Percentiles rank a stretch among this genome's conserved stretches.
These are phyloP conservation scores for Sussaba pulchella DNA, from an alignment of 2,888 invertebrate species.

Conservation along the genomic window DNA sequence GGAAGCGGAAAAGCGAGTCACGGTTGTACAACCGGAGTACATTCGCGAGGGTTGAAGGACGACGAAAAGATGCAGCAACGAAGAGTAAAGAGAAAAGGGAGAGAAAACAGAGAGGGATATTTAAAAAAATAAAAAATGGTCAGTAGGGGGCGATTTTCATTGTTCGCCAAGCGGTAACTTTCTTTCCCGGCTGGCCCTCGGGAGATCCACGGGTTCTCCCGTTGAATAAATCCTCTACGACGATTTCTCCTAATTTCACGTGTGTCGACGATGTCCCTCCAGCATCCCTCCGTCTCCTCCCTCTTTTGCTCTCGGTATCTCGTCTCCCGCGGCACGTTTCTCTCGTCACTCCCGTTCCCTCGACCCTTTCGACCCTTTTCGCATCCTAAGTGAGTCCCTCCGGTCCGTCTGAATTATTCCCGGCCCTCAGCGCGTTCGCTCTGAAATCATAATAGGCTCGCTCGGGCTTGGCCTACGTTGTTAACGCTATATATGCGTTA, in stretches of 20 bases:
- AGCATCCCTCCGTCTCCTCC: neutral
- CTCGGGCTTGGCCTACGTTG: neutral
- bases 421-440: constrained; percentile 44
- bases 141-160: constrained; percentile 19
- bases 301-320: constrained; percentile 16
- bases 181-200: constrained; percentile 25
- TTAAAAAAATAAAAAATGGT: too few relatives aligned
- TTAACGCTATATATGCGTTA: neutral
- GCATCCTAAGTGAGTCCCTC: constrained; percentile 40
- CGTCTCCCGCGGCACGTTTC: constrained; percentile 49
- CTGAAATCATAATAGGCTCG: constrained; percentile 55
- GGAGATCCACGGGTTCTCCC: constrained; percentile 34
- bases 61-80: too few relatives aligned
- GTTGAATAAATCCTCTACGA: constrained; percentile 57
- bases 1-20: neutral
- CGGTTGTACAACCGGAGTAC: too few relatives aligned
- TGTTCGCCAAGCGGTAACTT: constrained; percentile 40
- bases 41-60: too few relatives aligned
- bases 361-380: constrained; percentile 16
- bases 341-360: constrained; percentile 9
- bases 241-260: constrained; percentile 62
- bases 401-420: constrained; percentile 60
- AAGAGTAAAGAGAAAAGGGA: neutral
- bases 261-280: constrained; percentile 42
- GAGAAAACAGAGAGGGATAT: too few relatives aligned